These are phyloP conservation scores for Labeo rohita DNA, from an alignment of 2,113 vertebrate genomes.

Conservation along the genomic window DNA sequence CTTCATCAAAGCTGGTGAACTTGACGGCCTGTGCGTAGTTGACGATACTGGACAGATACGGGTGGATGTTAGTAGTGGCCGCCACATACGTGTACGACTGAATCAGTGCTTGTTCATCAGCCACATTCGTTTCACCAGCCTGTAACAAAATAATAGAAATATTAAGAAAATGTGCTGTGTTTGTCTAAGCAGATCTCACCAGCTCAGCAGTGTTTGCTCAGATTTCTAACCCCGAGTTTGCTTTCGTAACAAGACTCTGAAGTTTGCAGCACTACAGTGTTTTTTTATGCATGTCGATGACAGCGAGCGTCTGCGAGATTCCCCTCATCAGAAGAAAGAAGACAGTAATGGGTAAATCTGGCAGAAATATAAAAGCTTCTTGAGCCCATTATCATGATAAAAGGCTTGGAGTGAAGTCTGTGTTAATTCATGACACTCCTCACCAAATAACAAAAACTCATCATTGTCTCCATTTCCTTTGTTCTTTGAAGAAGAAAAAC, in stretches of 20 bases:
- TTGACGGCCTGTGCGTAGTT: conserved; percentile 99
- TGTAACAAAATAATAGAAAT: conserved; percentile 56
- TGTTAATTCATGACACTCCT: neutral
- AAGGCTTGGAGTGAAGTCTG: conserved; percentile 67
- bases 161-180: neutral
- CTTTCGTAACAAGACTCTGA: neutral
- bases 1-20: conserved; percentile 94
- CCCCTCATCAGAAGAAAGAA: neutral
- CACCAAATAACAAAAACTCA: neutral
- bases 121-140: conserved; percentile 85
- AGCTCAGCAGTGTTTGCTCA: neutral
- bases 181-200: neutral
- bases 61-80: conserved; percentile 98
- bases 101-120: conserved; percentile 94
- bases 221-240: neutral
- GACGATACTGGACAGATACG: conserved; percentile 95
- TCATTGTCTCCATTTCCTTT: neutral
- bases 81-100: conserved; percentile 97
- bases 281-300: neutral
- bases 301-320: neutral
- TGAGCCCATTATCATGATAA: conserved; percentile 92
- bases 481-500: conserved; percentile 1
- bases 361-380: conserved; percentile 69
- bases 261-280: neutral
- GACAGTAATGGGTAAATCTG: conserved; percentile 19